phyloP scores from a whole-genome alignment of 2,113 vertebrate genomes.

The Nestor notabilis region DNA sequence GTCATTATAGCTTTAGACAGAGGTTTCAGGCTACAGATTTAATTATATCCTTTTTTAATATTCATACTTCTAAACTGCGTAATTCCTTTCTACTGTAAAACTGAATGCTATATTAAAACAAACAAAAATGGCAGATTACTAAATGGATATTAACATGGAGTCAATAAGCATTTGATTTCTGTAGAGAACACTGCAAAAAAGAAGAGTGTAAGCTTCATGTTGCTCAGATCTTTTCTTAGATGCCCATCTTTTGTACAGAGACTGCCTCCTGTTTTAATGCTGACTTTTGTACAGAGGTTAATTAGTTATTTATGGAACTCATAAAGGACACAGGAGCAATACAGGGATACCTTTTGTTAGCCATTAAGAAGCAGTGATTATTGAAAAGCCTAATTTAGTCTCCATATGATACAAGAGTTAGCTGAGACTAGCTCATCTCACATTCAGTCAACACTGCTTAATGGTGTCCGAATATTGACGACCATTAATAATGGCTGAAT shows the following conservation, averaged over 20 bases:
- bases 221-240: slow-evolving; percentile 49
- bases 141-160: slow-evolving; percentile 82
- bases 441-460: slow-evolving; percentile 42
- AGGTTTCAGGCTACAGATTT: slow-evolving; percentile 88
- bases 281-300: slow-evolving; percentile 62
- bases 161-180: slow-evolving; percentile 84
- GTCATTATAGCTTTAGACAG: slow-evolving; percentile 88
- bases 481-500: slow-evolving; percentile 25
- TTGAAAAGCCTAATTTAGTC: slow-evolving; percentile 70
- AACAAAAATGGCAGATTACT: slow-evolving; percentile 85
- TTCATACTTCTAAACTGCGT: slow-evolving; percentile 86
- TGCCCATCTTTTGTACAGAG: background rate
- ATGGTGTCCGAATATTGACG: slow-evolving; percentile 39
- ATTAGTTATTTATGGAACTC: slow-evolving; percentile 75
- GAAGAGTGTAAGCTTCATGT: slow-evolving; percentile 1
- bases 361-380: slow-evolving; percentile 65
- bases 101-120: slow-evolving; percentile 83
- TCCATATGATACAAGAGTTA: slow-evolving; percentile 52
- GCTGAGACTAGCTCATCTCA: slow-evolving; percentile 38
- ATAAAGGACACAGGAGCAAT: slow-evolving; percentile 57
- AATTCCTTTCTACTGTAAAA: slow-evolving; percentile 84
- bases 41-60: slow-evolving; percentile 90
- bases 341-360: slow-evolving; percentile 66
- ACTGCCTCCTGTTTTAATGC: slow-evolving; percentile 48
- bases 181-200: slow-evolving; percentile 55